These are phyloP conservation scores for Brachionus koreanus DNA, from an alignment of 1,140 invertebrate genomes.

Conservation along the genomic window DNA sequence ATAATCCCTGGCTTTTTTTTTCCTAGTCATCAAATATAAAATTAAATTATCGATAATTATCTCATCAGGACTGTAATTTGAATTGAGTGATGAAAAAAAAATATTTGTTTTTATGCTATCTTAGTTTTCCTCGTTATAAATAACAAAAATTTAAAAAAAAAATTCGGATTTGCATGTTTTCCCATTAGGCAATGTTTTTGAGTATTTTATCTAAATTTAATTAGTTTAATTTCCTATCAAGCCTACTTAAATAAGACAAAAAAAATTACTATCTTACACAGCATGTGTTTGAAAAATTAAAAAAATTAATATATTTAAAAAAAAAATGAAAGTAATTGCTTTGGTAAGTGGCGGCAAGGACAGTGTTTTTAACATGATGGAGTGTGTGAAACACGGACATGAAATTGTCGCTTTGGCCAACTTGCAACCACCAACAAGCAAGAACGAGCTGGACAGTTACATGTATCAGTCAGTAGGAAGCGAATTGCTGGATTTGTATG, in stretches of 20 bases:
- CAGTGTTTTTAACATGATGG: slow-evolving; percentile 97
- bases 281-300: neutral
- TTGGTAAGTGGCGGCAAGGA: slow-evolving; percentile 88
- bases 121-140: too few relatives aligned
- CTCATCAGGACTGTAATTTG: neutral
- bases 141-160: too few relatives aligned
- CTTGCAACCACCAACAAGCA: slow-evolving; percentile 71
- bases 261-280: neutral
- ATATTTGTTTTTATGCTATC: neutral
- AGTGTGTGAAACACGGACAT: slow-evolving; percentile 90
- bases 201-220: neutral
- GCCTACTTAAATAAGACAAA: neutral
- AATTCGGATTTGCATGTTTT: neutral
- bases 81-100: neutral
- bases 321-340: slow-evolving; percentile 44
- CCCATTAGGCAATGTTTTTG: neutral
- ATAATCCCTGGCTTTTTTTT: neutral
- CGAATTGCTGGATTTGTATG: slow-evolving; percentile 83
- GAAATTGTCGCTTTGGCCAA: slow-evolving; percentile 93
- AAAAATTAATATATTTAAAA: neutral
- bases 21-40: neutral
- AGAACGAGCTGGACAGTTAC: slow-evolving; percentile 90
- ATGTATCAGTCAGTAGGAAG: slow-evolving; percentile 99
- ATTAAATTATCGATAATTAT: neutral
- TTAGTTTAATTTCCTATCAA: neutral